Percentiles rank a stretch among this genome's conserved stretches.
Conservation (phyloP, 1,140 invertebrate species). For the Hesperophylax magnus region DNA sequence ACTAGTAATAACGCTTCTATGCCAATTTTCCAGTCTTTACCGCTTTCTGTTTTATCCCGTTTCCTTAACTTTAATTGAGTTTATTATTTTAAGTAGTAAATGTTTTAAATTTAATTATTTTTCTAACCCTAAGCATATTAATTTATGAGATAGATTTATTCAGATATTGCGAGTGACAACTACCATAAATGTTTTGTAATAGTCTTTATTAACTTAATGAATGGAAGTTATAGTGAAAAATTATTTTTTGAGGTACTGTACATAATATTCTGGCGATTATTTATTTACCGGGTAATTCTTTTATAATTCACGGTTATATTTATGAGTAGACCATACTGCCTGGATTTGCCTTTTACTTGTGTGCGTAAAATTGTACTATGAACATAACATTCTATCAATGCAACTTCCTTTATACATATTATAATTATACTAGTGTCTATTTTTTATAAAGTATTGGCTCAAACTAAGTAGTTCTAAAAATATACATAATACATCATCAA, state of each 20-base stretch:
- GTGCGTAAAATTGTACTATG: too few relatives aligned
- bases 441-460: too few relatives aligned
- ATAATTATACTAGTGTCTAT: too few relatives aligned
- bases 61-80: constrained; percentile 14
- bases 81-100: constrained; percentile 44
- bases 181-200: constrained; percentile 3
- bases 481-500: too few relatives aligned
- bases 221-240: constrained; percentile 13
- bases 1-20: constrained; percentile 30
- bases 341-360: too few relatives aligned
- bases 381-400: too few relatives aligned
- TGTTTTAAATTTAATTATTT: constrained; percentile 27
- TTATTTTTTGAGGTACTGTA: background rate
- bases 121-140: constrained; percentile 26
- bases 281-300: too few relatives aligned
- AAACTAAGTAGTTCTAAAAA: too few relatives aligned
- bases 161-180: constrained; percentile 1
- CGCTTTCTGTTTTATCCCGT: constrained; percentile 24
- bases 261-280: background rate
- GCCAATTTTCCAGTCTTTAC: constrained; percentile 6
- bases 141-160: constrained; percentile 45
- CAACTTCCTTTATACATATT: too few relatives aligned
- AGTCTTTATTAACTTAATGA: constrained; percentile 10
- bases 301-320: too few relatives aligned
- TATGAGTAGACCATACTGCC: too few relatives aligned